Conservation (phyloP, 2,113 vertebrate genomes). For the Argyrosomus japonicus region DNA sequence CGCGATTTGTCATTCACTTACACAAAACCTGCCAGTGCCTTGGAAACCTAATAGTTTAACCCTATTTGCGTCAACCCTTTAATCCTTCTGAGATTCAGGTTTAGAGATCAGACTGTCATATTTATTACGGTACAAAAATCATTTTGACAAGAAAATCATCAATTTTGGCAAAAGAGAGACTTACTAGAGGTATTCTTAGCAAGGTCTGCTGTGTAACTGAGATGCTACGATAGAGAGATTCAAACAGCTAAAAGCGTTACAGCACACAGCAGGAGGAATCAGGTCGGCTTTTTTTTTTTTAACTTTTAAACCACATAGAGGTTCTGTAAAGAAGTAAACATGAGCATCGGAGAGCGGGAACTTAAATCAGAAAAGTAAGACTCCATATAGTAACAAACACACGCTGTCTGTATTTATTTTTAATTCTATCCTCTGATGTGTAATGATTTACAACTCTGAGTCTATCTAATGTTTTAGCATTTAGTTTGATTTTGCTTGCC, state of each 20-base stretch:
- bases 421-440: background rate
- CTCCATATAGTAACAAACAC: background rate
- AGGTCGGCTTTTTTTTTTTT: background rate
- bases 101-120: constrained; percentile 20
- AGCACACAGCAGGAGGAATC: constrained; percentile 4
- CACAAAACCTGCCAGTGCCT: constrained; percentile 24
- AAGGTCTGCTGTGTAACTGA: background rate
- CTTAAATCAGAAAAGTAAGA: background rate
- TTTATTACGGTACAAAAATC: constrained; percentile 24
- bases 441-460: background rate
- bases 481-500: background rate
- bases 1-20: constrained; percentile 24
- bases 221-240: background rate
- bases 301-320: background rate
- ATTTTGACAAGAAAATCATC: constrained; percentile 53
- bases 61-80: constrained; percentile 46
- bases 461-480: background rate
- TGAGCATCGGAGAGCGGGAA: background rate
- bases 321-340: background rate
- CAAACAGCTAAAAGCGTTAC: constrained; percentile 6
- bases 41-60: constrained; percentile 26
- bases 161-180: constrained; percentile 17
- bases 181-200: constrained; percentile 1
- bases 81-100: constrained; percentile 25
- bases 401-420: background rate